Conservation (phyloP, 1,140 invertebrate species). For the Ectropis grisescens region DNA sequence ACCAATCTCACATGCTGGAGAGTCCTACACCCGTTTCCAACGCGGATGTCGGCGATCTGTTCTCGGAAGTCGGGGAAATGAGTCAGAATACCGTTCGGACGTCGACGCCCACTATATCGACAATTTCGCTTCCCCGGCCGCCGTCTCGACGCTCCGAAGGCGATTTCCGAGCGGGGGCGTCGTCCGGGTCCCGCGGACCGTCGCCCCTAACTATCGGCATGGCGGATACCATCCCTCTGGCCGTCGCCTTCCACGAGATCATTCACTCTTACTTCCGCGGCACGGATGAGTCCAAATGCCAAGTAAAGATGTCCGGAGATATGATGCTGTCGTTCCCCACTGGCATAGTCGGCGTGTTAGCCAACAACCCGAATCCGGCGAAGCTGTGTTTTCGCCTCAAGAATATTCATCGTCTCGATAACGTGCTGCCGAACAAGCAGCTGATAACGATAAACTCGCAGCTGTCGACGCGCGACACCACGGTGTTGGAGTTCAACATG, state of each 20-base stretch:
- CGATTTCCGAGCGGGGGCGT: conserved; percentile 86
- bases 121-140: conserved; percentile 87
- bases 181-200: conserved; percentile 91
- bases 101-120: conserved; percentile 76
- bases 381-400: conserved; percentile 90
- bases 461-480: conserved; percentile 80
- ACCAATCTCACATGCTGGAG: conserved; percentile 68
- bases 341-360: conserved; percentile 92
- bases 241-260: conserved; percentile 97
- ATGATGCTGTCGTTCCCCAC: conserved; percentile 98
- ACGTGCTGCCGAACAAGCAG: conserved; percentile 91
- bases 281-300: conserved; percentile 84
- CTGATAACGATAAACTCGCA: conserved; percentile 86
- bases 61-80: conserved; percentile 87
- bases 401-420: conserved; percentile 87
- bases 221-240: conserved; percentile 94
- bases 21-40: conserved; percentile 73
- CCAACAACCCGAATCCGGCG: conserved; percentile 94
- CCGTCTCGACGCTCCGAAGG: conserved; percentile 85
- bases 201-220: conserved; percentile 96
- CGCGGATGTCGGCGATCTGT: conserved; percentile 82
- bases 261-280: conserved; percentile 92
- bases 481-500: conserved; percentile 94
- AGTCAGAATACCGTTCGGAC: conserved; percentile 61
- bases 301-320: conserved; percentile 95